These are phyloP conservation scores for Tanytarsus gracilentus DNA, from an alignment of 2,888 invertebrate genomes.

Conservation along the genomic window DNA sequence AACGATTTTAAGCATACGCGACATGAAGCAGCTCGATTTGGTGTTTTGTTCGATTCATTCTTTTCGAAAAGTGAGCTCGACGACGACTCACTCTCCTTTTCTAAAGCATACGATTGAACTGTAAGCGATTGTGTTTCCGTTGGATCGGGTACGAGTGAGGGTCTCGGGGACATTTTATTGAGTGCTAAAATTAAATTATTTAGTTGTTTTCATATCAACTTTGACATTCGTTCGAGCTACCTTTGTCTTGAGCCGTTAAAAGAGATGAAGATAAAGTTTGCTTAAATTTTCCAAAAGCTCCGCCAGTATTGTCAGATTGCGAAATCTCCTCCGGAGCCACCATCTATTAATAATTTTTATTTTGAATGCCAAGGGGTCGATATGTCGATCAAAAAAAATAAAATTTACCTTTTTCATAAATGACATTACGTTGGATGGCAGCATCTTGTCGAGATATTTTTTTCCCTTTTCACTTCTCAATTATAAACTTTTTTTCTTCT, in stretches of 20 bases:
- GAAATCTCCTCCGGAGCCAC: conserved; percentile 69
- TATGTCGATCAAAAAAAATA: too few relatives aligned
- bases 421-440: conserved; percentile 84
- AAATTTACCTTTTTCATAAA: conserved; percentile 83
- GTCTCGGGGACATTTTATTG: conserved; percentile 61
- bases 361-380: neutral
- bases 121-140: conserved; percentile 44
- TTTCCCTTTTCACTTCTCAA: too few relatives aligned
- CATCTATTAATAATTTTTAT: conserved; percentile 50
- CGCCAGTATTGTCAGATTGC: conserved; percentile 53
- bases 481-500: neutral
- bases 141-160: conserved; percentile 49
- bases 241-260: conserved; percentile 76
- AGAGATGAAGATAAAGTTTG: conserved; percentile 74
- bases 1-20: conserved; percentile 80
- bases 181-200: conserved; percentile 46
- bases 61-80: conserved; percentile 34
- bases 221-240: too few relatives aligned
- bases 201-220: too few relatives aligned
- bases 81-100: conserved; percentile 39
- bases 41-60: conserved; percentile 60
- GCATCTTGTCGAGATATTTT: conserved; percentile 53
- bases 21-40: conserved; percentile 67
- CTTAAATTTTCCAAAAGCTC: conserved; percentile 73
- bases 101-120: conserved; percentile 39